These are phyloP conservation scores for Neoaliturus tenellus DNA, from an alignment of 2,888 invertebrate species.

Conservation along the genomic window DNA sequence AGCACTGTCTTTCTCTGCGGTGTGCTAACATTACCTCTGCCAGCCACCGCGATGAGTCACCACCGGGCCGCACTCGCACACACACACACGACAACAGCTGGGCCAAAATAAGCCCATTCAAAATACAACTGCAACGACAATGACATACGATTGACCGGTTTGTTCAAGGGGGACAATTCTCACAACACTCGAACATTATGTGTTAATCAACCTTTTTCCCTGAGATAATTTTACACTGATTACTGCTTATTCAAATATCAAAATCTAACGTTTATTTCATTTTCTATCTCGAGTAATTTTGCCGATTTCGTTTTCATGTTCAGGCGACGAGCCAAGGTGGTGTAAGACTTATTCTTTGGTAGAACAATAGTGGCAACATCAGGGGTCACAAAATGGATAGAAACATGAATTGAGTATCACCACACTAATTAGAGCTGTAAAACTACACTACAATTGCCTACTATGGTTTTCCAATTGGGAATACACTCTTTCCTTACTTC, in stretches of 20 bases:
- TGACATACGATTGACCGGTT: not conserved
- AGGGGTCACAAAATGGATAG: not conserved
- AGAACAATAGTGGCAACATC: not conserved
- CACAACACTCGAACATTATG: not conserved
- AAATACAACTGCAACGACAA: slow-evolving; percentile 30
- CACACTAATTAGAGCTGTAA: too few relatives aligned
- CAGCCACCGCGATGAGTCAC: slow-evolving; percentile 22
- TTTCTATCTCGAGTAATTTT: slow-evolving; percentile 12
- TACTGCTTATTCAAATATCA: not conserved
- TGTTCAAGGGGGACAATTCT: not conserved
- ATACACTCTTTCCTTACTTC: too few relatives aligned
- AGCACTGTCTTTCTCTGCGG: slow-evolving; percentile 11
- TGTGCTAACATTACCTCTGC: slow-evolving; percentile 36
- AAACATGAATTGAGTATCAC: too few relatives aligned
- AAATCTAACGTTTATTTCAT: not conserved
- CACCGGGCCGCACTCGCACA: not conserved
- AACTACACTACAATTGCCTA: too few relatives aligned
- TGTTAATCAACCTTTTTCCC: not conserved
- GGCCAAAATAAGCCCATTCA: slow-evolving; percentile 38
- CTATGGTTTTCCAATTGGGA: too few relatives aligned
- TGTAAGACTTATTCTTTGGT: slow-evolving; percentile 4
- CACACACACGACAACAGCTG: slow-evolving; percentile 14
- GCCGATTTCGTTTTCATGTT: not conserved
- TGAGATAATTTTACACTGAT: slow-evolving; percentile 1
- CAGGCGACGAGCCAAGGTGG: not conserved